Base-by-base conservation (phyloP, 92 coral and sea anemone species). In the Porites divaricata region DNA sequence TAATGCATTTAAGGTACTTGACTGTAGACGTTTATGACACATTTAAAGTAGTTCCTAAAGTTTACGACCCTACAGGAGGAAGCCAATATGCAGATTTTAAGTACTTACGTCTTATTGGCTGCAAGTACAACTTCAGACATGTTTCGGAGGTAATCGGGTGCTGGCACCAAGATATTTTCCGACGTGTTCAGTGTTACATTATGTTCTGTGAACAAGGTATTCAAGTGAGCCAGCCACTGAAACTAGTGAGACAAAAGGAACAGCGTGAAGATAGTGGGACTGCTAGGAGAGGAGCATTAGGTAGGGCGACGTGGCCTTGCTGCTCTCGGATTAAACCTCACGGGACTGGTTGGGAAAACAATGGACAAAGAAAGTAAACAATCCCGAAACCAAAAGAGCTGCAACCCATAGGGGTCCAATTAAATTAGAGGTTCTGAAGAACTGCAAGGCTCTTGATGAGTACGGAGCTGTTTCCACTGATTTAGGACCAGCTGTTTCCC, bases 91-190 rank as follows among this genome's bases (percentile, higher is more conserved):
- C 16, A 45, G 48, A 17, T 16, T 12, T 12, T 20, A 53, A 15
- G 4, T 17, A 58, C 92, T 50, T 73, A 93, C 97, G 86, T 81
- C n/a, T 83, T 89, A 49, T 78, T 73, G 58, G 88, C 26, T n/a
- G 83, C 81, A 59, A 53, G 74, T 7, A 91, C 90, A 65, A 83
- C 74, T 22, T 83, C 78, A 12, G 91, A 78, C 93, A 94, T 87
- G 57, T 89, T 87, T 63, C 50, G 64, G 86, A 94, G 88, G 63
- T 83, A 94, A 24, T 81, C 89, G 9, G 95, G 93, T n/a, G 93
- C 62, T 7, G 98, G 93, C 8, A 94, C 85, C 28, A 84, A 81
- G 62, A 94, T 83, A 1, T 59, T 50, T 68, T 94, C 95, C 6
- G 88, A 75, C 8, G 78, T 77, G 41, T 76, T 72, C 0, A 91